Evolutionary conservation across 30 jellyfish, hydroid and myxozoan genomes (phyloP).

Genomic region (Aurelia aurita): DNA sequence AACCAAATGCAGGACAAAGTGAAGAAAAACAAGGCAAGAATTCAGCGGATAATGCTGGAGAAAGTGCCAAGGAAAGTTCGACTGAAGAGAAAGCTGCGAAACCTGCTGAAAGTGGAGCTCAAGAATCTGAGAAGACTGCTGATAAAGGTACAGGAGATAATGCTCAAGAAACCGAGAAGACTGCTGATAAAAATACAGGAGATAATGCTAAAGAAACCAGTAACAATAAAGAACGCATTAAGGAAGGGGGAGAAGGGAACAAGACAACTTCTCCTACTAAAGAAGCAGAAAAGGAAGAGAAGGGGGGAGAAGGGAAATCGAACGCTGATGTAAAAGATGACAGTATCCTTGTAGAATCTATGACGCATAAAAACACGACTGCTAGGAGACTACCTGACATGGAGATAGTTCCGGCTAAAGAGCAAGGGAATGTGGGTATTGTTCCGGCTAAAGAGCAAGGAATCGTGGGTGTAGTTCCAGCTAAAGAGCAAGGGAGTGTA

Average conservation of each 20-base stretch:
- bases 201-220: background rate
- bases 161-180: background rate
- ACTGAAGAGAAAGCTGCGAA: constrained; percentile 1
- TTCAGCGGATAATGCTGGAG: background rate
- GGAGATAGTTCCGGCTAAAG: background rate
- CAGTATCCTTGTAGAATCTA: constrained; percentile 35
- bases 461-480: no score
- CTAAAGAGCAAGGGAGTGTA: no score
- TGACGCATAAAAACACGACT: constrained; percentile 27
- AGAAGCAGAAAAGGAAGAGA: background rate
- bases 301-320: constrained; percentile 13
- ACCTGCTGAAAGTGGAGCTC: background rate
- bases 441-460: no score
- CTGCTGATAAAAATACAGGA: background rate
- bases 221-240: background rate
- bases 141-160: background rate
- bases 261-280: background rate
- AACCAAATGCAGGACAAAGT: no score
- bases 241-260: background rate
- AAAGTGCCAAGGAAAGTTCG: background rate
- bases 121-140: background rate
- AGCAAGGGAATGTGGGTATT: background rate
- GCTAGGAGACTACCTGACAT: background rate
- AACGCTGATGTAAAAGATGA: constrained; percentile 4
- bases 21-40: background rate